Base-by-base conservation (phyloP, 2,888 invertebrate species). In the Galeopsomyia nigrocyanea region DNA sequence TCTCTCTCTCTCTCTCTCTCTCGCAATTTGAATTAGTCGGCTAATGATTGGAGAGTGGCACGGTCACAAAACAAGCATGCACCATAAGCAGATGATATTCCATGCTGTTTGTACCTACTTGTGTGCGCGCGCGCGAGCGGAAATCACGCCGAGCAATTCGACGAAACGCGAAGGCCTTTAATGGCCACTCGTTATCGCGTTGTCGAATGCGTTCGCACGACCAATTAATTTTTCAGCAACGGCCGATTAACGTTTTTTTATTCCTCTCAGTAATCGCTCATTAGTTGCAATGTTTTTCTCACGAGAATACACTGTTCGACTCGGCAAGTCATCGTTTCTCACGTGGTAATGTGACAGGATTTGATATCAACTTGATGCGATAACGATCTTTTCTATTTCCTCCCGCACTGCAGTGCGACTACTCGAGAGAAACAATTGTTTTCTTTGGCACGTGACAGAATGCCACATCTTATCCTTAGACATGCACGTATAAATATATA, bases 31-130 rank as follows among this genome's bases (percentile, higher is more conserved):
- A 86, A 86, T 86, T 84, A 85, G 82, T 80, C 80, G 76, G 82
- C 83, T 86, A 85, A 86, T 85, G 85, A 86, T 85, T 83, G 80
- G 82, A 82, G 83, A 83, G 83, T 83, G 83, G 83, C 82, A 82
- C 67, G 21, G 71, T 58, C 69, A 47, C 73, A 39, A 64, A 65
- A 75, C 69, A 65, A 73, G 74, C 55, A 5, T 9, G 19, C 46
- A 47, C 49, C 21, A 65, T 39, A 51, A 61, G 65, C 51, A 69
- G 56, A 68, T 26, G 58, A 55, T 50, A 68, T 68, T 73, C 56
- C 60, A 49, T 14, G n/a, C 31, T 31, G n/a, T 57, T 26, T 3
- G 26, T 21, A 16, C 21, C 26, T 7, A 13, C 39, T 39, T 39
- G 39, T 10, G 13, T 39, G 10, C 7, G 7, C 7, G 5, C 7